phyloP scores from a whole-genome alignment of 2,797 vertebrate genomes.

The Chiroxiphia lanceolata region DNA sequence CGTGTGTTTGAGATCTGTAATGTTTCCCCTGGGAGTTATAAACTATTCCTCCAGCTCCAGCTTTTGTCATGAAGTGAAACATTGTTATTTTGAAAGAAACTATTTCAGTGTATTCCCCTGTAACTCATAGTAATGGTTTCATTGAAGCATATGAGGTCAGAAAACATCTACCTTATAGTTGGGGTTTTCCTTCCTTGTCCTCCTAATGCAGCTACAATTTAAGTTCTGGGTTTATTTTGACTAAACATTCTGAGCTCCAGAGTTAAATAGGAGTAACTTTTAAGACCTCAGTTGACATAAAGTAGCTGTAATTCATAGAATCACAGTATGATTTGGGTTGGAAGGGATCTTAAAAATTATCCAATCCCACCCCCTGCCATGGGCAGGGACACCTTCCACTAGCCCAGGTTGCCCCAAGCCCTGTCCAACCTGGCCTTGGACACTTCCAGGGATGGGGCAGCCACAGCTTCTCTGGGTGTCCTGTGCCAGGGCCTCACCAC shows the following conservation, averaged over 20 bases:
- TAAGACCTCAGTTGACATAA: background rate
- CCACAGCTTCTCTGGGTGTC: background rate
- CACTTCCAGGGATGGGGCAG: background rate
- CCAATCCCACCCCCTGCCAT: background rate
- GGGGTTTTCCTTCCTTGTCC: background rate
- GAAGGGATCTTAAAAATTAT: background rate
- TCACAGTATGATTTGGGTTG: background rate
- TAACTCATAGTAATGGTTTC: background rate
- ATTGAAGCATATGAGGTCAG: background rate
- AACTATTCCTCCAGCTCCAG: background rate
- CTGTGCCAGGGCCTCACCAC: background rate
- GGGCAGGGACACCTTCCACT: background rate
- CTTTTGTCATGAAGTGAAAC: background rate
- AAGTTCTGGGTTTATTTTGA: background rate
- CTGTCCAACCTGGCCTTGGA: background rate
- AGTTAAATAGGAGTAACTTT: background rate
- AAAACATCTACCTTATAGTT: background rate
- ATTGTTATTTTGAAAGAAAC: background rate
- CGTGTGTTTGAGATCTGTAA: background rate
- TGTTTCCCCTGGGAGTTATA: background rate
- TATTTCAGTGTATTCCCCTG: background rate
- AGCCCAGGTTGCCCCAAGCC: accelerated
- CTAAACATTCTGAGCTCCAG: background rate
- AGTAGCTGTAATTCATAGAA: background rate
- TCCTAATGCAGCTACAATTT: background rate